Evolutionary conservation across 2,888 invertebrate species (phyloP), one percentile per base, ranked within the genome.

Genomic region (Biston stratarius): DNA sequence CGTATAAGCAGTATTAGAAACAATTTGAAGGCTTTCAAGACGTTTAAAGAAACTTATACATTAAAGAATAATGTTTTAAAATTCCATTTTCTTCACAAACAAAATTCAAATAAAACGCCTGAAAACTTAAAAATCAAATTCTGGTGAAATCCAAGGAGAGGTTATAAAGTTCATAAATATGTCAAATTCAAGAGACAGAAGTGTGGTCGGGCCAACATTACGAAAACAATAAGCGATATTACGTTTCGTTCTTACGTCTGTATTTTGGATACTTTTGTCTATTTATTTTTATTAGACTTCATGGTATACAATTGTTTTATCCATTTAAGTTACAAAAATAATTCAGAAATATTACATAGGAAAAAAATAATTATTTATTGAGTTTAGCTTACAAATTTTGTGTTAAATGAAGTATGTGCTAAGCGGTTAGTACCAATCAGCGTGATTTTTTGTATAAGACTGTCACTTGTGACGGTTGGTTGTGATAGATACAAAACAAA

Each of bases 81-180:
- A 55, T 42, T 33, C 12, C 24, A 44, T 12, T 42, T 12, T 24
- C 33, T 11, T 42, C 12, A 51, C 34, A 1, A 12, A 9, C 8
- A 47, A 70, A 57, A 70, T 72, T 73, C 69, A 69, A 69, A 73
- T 61, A 67, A 66, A 67, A 73, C 73, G 71, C 67, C 71, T 60
- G 61, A 67, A 63, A 72, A 64, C 58, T 64, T 52, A 34, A 51
- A 60, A 51, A 14, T 34, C 7, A 11, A 8, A 55, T 42, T 38
- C 6, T 10, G 1, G 34, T 15, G 8, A 33, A 56, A 34, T 8
- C 15, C 52, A 11, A 6, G 24, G 24, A 24, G 8, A 10, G 15
- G 15, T 47, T 47, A 36, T n/a, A 5, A n/a, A 51, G n/a, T 7
- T 10, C 33, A 24, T 10, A 12, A 1, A 48, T 5, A 5, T 57